Evolutionary conservation across 2,113 vertebrate genomes (phyloP).

Genomic region (Pomatostomus ruficeps): DNA sequence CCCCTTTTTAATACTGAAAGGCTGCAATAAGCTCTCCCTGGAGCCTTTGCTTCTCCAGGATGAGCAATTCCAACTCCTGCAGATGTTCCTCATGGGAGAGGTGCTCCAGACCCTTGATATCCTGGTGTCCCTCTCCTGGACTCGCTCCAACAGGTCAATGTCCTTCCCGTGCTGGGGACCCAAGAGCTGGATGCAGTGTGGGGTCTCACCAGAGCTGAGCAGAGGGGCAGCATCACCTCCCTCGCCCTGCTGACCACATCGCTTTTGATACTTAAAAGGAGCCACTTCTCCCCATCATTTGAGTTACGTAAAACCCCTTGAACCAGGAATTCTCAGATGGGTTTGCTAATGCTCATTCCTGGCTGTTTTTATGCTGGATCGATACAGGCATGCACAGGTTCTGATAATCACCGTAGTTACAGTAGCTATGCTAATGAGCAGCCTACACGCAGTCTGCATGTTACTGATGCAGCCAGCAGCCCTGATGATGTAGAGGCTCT

Average conservation of each 20-base stretch:
- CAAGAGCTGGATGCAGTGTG: not conserved
- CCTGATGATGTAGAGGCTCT: not conserved
- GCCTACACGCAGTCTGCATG: not conserved
- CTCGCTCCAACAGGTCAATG: rapidly evolving
- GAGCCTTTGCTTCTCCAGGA: not conserved
- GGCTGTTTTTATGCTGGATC: not conserved
- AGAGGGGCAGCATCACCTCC: not conserved
- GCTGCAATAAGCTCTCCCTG: rapidly evolving
- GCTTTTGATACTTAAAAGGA: not conserved
- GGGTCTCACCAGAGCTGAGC: rapidly evolving
- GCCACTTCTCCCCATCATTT: not conserved
- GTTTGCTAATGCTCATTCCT: not conserved
- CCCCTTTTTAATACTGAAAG: not conserved
- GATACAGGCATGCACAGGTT: not conserved
- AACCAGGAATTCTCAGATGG: not conserved
- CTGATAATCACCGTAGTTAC: not conserved
- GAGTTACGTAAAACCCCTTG: not conserved
- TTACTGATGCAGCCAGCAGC: not conserved
- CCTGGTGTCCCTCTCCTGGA: not conserved
- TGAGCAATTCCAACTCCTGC: not conserved
- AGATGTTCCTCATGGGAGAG: not conserved
- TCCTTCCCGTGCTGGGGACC: rapidly evolving
- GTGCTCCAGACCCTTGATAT: not conserved
- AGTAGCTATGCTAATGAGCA: not conserved
- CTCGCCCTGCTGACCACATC: rapidly evolving